These are phyloP conservation scores for Hermaeophaga mercurialis DNA, from an alignment of 2,888 invertebrate genomes.

Conservation along the genomic window DNA sequence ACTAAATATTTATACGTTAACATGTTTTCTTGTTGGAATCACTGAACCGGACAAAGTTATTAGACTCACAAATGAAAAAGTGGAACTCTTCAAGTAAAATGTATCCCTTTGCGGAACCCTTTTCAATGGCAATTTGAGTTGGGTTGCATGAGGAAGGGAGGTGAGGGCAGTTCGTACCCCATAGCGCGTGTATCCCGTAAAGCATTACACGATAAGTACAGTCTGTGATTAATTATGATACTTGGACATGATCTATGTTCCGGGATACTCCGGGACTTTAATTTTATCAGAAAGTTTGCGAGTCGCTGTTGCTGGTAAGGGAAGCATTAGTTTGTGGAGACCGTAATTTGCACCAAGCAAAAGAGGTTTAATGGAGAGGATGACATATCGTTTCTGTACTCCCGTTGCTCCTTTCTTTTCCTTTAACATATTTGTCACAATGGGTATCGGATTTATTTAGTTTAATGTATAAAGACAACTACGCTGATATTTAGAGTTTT, in stretches of 20 bases:
- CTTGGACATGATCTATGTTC: slow-evolving; percentile 32
- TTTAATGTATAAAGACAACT: too few species aligned
- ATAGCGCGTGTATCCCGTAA: slow-evolving; percentile 18
- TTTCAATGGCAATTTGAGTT: slow-evolving; percentile 23
- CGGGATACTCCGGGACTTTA: slow-evolving; percentile 17
- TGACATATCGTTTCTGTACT: neutral
- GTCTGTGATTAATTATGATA: slow-evolving; percentile 33
- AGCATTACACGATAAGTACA: slow-evolving; percentile 31
- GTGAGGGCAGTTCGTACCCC: slow-evolving; percentile 11
- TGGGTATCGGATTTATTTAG: too few species aligned
- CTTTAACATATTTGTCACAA: neutral
- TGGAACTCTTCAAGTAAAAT: neutral
- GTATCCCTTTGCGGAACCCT: slow-evolving; percentile 16
- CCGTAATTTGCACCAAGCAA: slow-evolving; percentile 11
- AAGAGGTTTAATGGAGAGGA: slow-evolving; percentile 5
- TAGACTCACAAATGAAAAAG: neutral
- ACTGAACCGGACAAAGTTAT: neutral
- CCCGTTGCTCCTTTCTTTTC: neutral
- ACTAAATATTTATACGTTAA: too few species aligned
- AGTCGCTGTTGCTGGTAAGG: slow-evolving; percentile 8
- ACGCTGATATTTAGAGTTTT: too few species aligned
- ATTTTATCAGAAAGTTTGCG: slow-evolving; percentile 26
- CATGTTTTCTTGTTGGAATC: neutral
- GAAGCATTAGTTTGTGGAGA: slow-evolving; percentile 16
- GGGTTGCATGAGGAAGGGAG: neutral